Evolutionary conservation across 2,888 invertebrate genomes (phyloP).

Genomic region (Scaptomyza parva): DNA sequence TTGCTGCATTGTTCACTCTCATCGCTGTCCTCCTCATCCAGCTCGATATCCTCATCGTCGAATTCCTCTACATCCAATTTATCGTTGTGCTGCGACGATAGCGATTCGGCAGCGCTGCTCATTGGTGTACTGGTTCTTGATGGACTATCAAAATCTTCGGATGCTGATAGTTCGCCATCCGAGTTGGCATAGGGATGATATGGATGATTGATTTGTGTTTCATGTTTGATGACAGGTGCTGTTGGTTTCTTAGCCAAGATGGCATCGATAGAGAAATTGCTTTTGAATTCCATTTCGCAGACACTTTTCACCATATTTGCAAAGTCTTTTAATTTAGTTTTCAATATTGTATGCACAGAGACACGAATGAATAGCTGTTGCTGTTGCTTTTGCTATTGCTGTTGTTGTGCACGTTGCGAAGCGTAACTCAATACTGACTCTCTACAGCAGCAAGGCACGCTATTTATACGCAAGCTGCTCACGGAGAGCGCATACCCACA

Average conservation of each 20-base stretch:
- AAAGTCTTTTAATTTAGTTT: constrained; percentile 28
- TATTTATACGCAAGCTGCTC: constrained; percentile 76
- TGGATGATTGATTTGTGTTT: constrained; percentile 31
- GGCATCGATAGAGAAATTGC: constrained; percentile 92
- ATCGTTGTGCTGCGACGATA: constrained; percentile 68
- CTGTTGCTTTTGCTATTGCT: constrained; percentile 19
- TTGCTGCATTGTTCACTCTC: constrained; percentile 57
- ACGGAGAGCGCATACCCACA: constrained; percentile 4
- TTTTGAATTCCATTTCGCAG: constrained; percentile 86
- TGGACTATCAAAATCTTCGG: constrained; percentile 82
- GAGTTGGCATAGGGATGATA: constrained; percentile 67
- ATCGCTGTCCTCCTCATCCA: constrained; percentile 67
- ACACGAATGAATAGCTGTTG: constrained; percentile 36
- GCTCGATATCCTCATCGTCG: constrained; percentile 67
- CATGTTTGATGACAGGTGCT: constrained; percentile 44
- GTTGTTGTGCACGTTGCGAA: constrained; percentile 54
- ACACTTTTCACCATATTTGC: constrained; percentile 82
- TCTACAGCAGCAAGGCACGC: constrained; percentile 48
- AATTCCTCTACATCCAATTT: constrained; percentile 60
- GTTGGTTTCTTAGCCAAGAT: constrained; percentile 88
- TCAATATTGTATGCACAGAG: constrained; percentile 25
- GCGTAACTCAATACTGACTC: constrained; percentile 78
- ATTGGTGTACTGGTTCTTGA: constrained; percentile 84
- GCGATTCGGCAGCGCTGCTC: constrained; percentile 82
- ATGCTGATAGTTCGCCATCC: constrained; percentile 80